Evolutionary conservation across 2,888 invertebrate genomes (phyloP).

Genomic region (Itoplectis maculator): DNA sequence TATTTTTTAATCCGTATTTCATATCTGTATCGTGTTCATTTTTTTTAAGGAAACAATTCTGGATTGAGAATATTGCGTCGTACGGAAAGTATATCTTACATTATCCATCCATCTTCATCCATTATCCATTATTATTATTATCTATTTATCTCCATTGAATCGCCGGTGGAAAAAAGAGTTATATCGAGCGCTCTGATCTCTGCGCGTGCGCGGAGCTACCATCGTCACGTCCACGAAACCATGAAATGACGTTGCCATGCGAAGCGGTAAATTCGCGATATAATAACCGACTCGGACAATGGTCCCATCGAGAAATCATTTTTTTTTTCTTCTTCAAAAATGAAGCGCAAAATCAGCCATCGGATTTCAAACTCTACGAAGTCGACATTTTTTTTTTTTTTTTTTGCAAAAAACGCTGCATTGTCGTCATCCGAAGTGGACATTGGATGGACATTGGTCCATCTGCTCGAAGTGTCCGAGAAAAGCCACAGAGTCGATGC

Average conservation of each 20-base stretch:
- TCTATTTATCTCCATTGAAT: not conserved
- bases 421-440: not conserved
- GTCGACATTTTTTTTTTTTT: no score
- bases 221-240: constrained; percentile 52
- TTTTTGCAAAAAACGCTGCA: no score
- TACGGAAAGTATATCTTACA: no score
- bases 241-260: constrained; percentile 63
- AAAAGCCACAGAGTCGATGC: not conserved
- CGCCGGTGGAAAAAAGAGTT: constrained; percentile 17
- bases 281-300: constrained; percentile 44
- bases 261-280: constrained; percentile 65
- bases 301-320: constrained; percentile 15
- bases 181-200: constrained; percentile 49
- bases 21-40: no score
- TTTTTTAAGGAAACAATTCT: no score
- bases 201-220: constrained; percentile 11
- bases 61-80: no score
- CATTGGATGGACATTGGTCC: no score
- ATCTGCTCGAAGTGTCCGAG: not conserved
- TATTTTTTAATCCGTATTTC: no score
- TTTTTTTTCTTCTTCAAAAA: not conserved
- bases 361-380: no score
- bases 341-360: no score
- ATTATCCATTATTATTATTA: no score
- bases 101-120: not conserved